Percentiles rank a stretch among this genome's conserved stretches.
phyloP scores from a whole-genome alignment of 2,113 vertebrate species.

The Monopterus albus region DNA sequence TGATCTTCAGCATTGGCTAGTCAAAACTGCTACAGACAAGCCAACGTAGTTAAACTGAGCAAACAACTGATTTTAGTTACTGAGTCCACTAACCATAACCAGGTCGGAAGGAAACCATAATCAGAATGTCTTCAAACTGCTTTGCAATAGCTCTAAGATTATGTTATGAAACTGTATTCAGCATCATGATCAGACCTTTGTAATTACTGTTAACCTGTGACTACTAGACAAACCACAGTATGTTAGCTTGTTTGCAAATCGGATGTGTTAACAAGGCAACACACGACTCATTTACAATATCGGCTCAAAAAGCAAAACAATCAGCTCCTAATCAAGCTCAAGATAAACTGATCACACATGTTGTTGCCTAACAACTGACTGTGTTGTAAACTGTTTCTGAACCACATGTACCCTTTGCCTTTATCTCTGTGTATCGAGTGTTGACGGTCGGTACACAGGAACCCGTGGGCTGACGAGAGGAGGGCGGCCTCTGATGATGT shows the following conservation, averaged over 20 bases:
- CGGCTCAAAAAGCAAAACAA: not conserved
- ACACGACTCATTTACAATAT: not conserved
- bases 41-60: not conserved
- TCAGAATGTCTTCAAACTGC: too few relatives aligned
- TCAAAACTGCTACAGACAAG: not conserved
- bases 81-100: too few relatives aligned
- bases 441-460: conserved; percentile 87
- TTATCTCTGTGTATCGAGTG: conserved; percentile 86
- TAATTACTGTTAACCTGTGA: not conserved
- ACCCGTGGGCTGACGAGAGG: conserved; percentile 82
- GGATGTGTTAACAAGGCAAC: not conserved
- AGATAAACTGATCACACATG: not conserved
- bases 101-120: too few relatives aligned
- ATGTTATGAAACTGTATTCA: too few relatives aligned
- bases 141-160: not conserved
- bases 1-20: not conserved
- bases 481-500: conserved; percentile 88
- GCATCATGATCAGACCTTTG: not conserved
- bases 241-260: not conserved
- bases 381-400: not conserved
- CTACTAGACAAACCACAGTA: not conserved
- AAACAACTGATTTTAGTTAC: not conserved
- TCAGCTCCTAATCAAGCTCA: not conserved
- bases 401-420: not conserved
- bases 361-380: not conserved